Evolutionary conservation across 2,888 invertebrate genomes (phyloP).

Genomic region (Vanessa cardui): DNA sequence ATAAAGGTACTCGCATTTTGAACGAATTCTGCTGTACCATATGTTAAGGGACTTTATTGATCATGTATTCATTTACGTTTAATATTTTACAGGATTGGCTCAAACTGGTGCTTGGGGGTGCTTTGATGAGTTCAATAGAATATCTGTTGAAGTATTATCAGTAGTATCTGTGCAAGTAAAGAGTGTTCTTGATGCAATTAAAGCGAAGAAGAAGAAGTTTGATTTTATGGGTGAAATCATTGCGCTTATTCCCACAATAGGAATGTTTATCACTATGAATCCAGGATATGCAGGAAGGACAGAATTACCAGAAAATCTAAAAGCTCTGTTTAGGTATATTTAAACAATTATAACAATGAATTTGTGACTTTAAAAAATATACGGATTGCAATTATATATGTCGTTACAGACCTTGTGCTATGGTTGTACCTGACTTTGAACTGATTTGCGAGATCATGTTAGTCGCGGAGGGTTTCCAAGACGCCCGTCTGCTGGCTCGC

Average conservation of each 20-base stretch:
- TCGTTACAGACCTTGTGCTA: slow-evolving; percentile 92
- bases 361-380: no score
- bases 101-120: slow-evolving; percentile 99
- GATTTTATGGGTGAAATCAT: slow-evolving; percentile 94
- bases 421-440: slow-evolving; percentile 98
- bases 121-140: slow-evolving; percentile 98
- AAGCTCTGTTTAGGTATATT: slow-evolving; percentile 84
- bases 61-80: neutral
- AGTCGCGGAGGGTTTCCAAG: slow-evolving; percentile 97
- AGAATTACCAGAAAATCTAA: slow-evolving; percentile 92
- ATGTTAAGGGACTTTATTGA: no score
- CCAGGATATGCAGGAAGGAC: slow-evolving; percentile 97
- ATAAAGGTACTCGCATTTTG: slow-evolving; percentile 85
- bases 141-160: slow-evolving; percentile 96
- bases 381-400: neutral
- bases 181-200: slow-evolving; percentile 92
- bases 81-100: slow-evolving; percentile 83
- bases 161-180: slow-evolving; percentile 98
- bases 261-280: slow-evolving; percentile 98
- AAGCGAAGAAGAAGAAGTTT: slow-evolving; percentile 89
- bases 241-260: slow-evolving; percentile 88
- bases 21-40: no score
- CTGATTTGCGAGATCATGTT: slow-evolving; percentile 98
- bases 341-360: no score
- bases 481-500: slow-evolving; percentile 93